Conservation (phyloP, 2,113 vertebrate species). For the Onychostoma macrolepis region DNA sequence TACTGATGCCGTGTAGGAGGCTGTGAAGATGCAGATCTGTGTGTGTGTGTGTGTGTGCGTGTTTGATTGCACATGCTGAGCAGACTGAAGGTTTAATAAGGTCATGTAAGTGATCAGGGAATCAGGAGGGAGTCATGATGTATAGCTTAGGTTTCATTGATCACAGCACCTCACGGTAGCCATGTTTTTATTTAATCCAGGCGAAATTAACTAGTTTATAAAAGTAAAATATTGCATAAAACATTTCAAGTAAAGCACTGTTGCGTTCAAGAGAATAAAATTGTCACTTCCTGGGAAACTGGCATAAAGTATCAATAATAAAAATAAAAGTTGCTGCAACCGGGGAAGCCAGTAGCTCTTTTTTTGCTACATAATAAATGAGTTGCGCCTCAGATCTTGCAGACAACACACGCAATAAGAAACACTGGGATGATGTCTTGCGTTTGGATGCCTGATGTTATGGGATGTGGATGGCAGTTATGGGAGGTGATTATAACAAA, state of each 20-base stretch:
- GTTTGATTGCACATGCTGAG: slow-evolving; percentile 24
- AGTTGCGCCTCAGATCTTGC: too few relatives aligned
- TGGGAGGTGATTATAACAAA: neutral
- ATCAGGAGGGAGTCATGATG: neutral
- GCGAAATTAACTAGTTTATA: too few relatives aligned
- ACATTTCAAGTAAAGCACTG: too few relatives aligned
- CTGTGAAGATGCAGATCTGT: neutral
- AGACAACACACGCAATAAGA: neutral
- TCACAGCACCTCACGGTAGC: neutral
- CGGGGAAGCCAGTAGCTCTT: too few relatives aligned
- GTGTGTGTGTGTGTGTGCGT: neutral
- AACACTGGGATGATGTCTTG: neutral
- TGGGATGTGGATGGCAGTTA: too few relatives aligned
- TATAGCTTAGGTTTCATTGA: slow-evolving; percentile 12
- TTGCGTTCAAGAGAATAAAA: too few relatives aligned
- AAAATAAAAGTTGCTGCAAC: too few relatives aligned
- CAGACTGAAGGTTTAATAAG: slow-evolving; percentile 10
- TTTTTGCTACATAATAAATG: too few relatives aligned
- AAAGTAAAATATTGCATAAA: too few relatives aligned
- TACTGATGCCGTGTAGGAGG: neutral
- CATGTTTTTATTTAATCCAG: neutral
- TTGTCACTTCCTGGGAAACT: too few relatives aligned
- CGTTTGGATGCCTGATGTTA: too few relatives aligned
- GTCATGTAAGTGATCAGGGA: slow-evolving; percentile 14
- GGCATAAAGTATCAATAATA: too few relatives aligned